phyloP scores from a whole-genome alignment of 2,113 vertebrate species.

The Thamnaconus septentrionalis region DNA sequence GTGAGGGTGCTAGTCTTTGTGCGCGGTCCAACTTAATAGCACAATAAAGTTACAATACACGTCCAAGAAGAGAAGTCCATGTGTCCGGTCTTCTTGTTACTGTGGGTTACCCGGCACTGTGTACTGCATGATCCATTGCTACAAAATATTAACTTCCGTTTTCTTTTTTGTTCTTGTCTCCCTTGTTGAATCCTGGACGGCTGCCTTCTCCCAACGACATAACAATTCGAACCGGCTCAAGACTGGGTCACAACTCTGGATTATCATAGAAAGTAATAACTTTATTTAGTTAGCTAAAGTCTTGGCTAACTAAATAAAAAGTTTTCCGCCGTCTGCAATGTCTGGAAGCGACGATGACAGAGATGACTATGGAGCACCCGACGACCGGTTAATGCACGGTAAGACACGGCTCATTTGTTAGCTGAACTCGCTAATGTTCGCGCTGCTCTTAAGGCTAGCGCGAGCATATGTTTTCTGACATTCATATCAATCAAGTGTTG shows the following conservation, averaged over 20 bases:
- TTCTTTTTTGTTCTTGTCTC: conserved; percentile 57
- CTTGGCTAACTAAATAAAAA: conserved; percentile 65
- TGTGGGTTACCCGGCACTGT: conserved; percentile 10
- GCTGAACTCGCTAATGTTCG: conserved; percentile 51
- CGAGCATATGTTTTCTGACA: conserved; percentile 58
- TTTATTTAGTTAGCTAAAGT: conserved; percentile 68
- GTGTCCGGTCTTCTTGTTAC: conserved; percentile 10
- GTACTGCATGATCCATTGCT: conserved; percentile 5
- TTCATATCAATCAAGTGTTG: conserved; percentile 62
- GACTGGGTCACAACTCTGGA: conserved; percentile 64
- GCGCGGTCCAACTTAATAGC: conserved; percentile 3
- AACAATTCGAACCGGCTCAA: conserved; percentile 49
- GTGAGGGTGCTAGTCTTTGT: conserved; percentile 18
- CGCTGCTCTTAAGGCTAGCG: conserved; percentile 37
- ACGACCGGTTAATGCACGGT: conserved; percentile 76
- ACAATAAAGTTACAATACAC: no score
- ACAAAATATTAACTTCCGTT: conserved; percentile 68
- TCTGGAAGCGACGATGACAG: conserved; percentile 80
- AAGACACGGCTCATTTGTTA: conserved; percentile 53
- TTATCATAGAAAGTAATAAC: conserved; percentile 40
- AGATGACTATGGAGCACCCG: conserved; percentile 71
- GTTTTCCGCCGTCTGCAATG: conserved; percentile 61
- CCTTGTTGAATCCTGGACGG: conserved; percentile 37
- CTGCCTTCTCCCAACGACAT: conserved; percentile 9
- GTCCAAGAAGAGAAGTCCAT: background rate